Percentiles rank a stretch among this genome's conserved stretches.
Evolutionary conservation across 2,888 invertebrate species (phyloP).

Genomic region (Chymomyza fuscimana): DNA sequence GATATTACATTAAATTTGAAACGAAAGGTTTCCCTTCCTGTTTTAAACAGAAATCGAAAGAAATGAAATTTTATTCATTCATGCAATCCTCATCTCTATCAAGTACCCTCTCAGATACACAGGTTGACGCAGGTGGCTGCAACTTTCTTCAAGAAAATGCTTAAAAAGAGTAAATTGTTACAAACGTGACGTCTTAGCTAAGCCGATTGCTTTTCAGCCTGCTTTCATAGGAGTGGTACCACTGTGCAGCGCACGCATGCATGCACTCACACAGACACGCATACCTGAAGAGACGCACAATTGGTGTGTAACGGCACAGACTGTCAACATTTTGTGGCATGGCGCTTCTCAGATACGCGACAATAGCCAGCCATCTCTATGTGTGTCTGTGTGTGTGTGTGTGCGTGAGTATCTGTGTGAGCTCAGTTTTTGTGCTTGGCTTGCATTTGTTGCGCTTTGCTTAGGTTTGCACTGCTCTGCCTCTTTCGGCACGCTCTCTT

Average conservation of each 20-base stretch:
- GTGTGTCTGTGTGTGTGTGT: background rate
- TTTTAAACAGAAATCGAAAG: no score
- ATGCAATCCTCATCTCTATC: no score
- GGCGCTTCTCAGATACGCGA: constrained; percentile 13
- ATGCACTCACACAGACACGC: background rate
- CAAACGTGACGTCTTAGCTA: no score
- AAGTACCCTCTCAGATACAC: no score
- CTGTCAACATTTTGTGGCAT: constrained; percentile 39
- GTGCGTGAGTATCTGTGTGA: background rate
- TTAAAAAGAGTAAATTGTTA: no score
- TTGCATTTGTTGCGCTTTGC: constrained; percentile 39
- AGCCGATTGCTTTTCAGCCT: no score
- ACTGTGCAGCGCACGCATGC: background rate
- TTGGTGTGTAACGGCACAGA: constrained; percentile 5
- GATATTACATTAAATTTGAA: no score
- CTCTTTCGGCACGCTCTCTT: constrained; percentile 23
- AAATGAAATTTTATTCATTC: no score
- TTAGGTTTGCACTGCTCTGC: background rate
- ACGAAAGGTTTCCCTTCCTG: no score
- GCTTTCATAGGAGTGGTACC: no score
- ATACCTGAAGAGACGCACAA: constrained; percentile 21
- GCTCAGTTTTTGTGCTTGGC: constrained; percentile 44
- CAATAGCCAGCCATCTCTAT: background rate
- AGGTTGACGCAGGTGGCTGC: no score
- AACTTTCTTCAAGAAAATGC: no score